phyloP scores from a whole-genome alignment of 2,113 vertebrate genomes.

The Malaclemys terrapin region DNA sequence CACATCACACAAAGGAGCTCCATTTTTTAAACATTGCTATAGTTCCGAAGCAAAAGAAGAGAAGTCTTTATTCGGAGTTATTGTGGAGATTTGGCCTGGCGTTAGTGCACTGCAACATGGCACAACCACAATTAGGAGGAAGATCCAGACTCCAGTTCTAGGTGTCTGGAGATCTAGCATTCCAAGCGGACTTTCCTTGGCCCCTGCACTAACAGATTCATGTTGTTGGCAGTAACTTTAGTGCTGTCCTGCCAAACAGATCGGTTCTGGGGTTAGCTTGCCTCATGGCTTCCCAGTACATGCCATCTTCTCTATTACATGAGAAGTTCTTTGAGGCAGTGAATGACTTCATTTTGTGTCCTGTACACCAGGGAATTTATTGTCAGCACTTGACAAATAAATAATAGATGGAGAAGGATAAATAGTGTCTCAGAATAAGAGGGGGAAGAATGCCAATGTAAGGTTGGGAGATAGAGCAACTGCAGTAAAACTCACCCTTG shows the following conservation, averaged over 20 bases:
- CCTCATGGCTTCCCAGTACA: not conserved
- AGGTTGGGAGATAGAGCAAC: not conserved
- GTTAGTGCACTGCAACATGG: not conserved
- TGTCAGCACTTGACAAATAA: not conserved
- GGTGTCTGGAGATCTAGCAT: accelerated
- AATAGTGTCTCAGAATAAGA: not conserved
- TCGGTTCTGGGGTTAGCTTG: not conserved
- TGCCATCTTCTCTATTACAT: not conserved
- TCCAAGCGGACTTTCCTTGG: not conserved
- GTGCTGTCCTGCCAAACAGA: not conserved
- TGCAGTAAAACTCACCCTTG: not conserved
- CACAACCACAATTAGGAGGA: not conserved
- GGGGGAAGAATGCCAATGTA: not conserved
- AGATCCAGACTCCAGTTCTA: not conserved
- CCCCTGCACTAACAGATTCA: not conserved
- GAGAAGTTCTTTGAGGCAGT: not conserved
- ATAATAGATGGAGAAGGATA: not conserved
- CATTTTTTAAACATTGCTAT: not conserved
- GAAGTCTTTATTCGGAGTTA: not conserved
- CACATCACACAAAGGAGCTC: not conserved
- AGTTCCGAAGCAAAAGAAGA: not conserved
- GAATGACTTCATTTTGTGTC: not conserved
- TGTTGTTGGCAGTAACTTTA: accelerated
- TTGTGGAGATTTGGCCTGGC: not conserved
- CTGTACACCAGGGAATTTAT: not conserved